Evolutionary conservation across 2,888 invertebrate genomes (phyloP).

Genomic region (Aquatica leii): DNA sequence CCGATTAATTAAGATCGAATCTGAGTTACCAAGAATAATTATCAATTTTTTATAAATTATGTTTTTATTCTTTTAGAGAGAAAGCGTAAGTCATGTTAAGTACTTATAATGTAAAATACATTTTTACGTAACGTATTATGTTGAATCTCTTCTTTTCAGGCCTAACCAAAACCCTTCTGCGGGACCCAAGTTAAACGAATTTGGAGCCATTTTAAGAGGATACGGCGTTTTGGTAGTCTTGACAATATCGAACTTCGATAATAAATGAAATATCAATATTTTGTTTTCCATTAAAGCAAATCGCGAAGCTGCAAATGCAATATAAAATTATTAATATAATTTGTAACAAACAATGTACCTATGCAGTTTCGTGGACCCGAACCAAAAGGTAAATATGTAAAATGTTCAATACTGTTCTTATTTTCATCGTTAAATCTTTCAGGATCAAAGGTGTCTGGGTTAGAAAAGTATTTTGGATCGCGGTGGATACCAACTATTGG

Average conservation of each 20-base stretch:
- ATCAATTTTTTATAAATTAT: no score
- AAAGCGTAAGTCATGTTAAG: no score
- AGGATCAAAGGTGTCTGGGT: conserved; percentile 65
- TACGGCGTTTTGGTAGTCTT: conserved; percentile 38
- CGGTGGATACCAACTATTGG: conserved; percentile 64
- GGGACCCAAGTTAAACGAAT: conserved; percentile 56
- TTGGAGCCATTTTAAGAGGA: conserved; percentile 48
- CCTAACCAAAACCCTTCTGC: conserved; percentile 52
- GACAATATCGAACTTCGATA: conserved; percentile 51
- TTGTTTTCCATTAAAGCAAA: conserved; percentile 60
- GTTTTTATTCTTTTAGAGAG: no score
- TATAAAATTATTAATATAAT: no score
- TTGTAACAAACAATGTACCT: conserved; percentile 43
- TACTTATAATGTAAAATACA: no score
- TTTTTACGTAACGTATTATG: no score
- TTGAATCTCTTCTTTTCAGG: no score
- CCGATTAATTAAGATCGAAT: no score
- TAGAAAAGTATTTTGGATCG: conserved; percentile 65
- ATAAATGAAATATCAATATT: conserved; percentile 54
- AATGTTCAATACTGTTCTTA: conserved; percentile 62
- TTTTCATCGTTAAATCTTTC: conserved; percentile 66
- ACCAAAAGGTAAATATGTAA: conserved; percentile 66
- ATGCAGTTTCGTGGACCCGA: conserved; percentile 59
- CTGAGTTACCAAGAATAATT: no score
- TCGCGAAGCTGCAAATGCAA: conserved; percentile 48